phyloP scores from a whole-genome alignment of 2,113 vertebrate genomes.

The Nerophis ophidion region DNA sequence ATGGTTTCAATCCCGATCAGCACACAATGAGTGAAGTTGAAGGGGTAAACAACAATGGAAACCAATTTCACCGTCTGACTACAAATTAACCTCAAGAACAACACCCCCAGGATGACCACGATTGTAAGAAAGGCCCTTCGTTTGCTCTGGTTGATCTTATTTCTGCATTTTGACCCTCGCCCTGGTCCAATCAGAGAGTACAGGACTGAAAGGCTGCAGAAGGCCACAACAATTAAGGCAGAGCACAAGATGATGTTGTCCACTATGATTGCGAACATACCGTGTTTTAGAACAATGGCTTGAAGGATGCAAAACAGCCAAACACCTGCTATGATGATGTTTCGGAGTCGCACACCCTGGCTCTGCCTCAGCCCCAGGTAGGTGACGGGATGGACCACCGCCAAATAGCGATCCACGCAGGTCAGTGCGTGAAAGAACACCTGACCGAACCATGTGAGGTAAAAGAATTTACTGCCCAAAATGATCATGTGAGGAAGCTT shows the following conservation, averaged over 20 bases:
- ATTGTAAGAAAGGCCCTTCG: conserved; percentile 12
- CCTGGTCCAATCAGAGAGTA: not conserved
- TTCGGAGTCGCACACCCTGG: not conserved
- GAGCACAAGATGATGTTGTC: accelerated
- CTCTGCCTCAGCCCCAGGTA: conserved; percentile 6
- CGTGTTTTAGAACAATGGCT: accelerated
- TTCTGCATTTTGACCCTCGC: not conserved
- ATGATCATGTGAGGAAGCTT: accelerated
- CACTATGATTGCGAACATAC: accelerated
- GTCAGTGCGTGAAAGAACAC: conserved; percentile 8
- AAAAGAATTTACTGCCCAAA: accelerated
- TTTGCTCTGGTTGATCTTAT: not conserved
- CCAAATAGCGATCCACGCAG: conserved; percentile 28
- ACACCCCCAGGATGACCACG: not conserved
- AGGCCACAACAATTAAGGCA: not conserved
- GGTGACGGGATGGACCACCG: conserved; percentile 11
- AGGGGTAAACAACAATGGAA: accelerated
- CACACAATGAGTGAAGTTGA: not conserved
- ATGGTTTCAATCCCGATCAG: accelerated
- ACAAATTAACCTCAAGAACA: not conserved
- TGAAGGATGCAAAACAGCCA: not conserved
- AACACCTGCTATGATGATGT: not conserved
- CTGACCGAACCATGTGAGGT: not conserved
- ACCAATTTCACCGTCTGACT: accelerated
- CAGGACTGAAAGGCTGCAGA: conserved; percentile 8